Evolutionary conservation across 2,797 vertebrate genomes (phyloP), one percentile per base, ranked within the genome.

Genomic region (Podarcis siculus): DNA sequence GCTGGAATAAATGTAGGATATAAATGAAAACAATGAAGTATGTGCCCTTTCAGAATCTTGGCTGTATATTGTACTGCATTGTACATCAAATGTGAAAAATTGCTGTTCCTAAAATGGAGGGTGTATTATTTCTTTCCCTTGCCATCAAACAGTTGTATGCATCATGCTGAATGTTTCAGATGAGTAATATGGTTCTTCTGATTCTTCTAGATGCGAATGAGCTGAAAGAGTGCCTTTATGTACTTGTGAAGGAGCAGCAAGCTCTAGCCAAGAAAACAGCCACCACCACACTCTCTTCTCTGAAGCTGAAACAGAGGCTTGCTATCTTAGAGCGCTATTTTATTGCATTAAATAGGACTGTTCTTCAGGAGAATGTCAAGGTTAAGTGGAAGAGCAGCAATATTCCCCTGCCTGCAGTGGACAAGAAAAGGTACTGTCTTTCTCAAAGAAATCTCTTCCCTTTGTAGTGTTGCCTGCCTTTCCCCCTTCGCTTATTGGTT

Each of bases 261-360:
- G 95, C 97, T 82, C 97, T 99, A 83, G 98, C 98, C 0, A 95
- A 96, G 19, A 98, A 98, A 92, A 98, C 98, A 79, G 98, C 99
- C 80, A 98, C 98, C 45, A 99, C 97, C 92, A 98, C 98, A 1
- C 97, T 99, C 73, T 99, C 99, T 1, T 98, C 98, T 23, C 96
- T 98, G 87, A 98, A 98, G 10, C 97, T 99, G 17, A 98, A 98
- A 86, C 99, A 98, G 97, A 98, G 99, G 66, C 97, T 99, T 17
- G 97, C 98, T 90, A 98, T 99, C 93, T 96, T 99, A 95, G 99
- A 99, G 90, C 98, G 99, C 23, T 99, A 99, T 88, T 98, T 99
- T 95, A 98, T 99, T 96, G 99, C 99, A 17, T 96, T 99, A 89
- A 99, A 98, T 94, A 98, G 99, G 96, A 98, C 98, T 90, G 98